Percentiles rank a stretch among this genome's conserved stretches.
Conservation (phyloP, 2,888 invertebrate species). For the Prenolepis imparis region DNA sequence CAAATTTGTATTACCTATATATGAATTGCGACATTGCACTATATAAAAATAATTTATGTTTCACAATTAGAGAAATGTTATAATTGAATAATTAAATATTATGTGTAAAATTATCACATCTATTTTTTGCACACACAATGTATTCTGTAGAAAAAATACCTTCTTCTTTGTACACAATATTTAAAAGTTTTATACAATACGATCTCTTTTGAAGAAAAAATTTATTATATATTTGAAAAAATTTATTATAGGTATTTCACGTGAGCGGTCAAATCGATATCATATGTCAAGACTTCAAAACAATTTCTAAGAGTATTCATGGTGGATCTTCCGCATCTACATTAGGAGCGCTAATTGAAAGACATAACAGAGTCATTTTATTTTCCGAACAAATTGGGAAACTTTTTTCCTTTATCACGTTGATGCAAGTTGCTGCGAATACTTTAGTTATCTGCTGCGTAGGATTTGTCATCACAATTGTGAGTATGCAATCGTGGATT, state of each 20-base stretch:
- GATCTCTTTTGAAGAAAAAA: not conserved
- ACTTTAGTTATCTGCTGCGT: conserved; percentile 63
- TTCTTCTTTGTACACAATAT: not conserved
- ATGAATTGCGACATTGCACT: not conserved
- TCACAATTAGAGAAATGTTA: not conserved
- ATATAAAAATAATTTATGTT: not conserved
- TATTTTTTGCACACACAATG: not conserved
- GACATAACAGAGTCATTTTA: conserved; percentile 46
- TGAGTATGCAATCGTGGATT: conserved; percentile 51
- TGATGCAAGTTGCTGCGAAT: conserved; percentile 62
- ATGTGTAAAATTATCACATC: not conserved
- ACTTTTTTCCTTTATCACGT: conserved; percentile 47
- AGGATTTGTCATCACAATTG: conserved; percentile 65
- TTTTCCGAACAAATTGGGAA: conserved; percentile 32
- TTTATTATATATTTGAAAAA: conserved; percentile 20
- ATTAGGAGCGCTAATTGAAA: conserved; percentile 41
- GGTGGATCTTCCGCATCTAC: not conserved
- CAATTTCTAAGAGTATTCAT: not conserved
- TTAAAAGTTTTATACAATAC: too few species aligned
- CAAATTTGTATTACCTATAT: not conserved
- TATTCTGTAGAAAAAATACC: not conserved
- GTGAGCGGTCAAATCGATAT: conserved; percentile 56
- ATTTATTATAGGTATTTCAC: conserved; percentile 44
- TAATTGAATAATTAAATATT: not conserved
- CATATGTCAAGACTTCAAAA: conserved; percentile 40